phyloP scores from a whole-genome alignment of 2,113 vertebrate genomes.

The Meriones unguiculatus region DNA sequence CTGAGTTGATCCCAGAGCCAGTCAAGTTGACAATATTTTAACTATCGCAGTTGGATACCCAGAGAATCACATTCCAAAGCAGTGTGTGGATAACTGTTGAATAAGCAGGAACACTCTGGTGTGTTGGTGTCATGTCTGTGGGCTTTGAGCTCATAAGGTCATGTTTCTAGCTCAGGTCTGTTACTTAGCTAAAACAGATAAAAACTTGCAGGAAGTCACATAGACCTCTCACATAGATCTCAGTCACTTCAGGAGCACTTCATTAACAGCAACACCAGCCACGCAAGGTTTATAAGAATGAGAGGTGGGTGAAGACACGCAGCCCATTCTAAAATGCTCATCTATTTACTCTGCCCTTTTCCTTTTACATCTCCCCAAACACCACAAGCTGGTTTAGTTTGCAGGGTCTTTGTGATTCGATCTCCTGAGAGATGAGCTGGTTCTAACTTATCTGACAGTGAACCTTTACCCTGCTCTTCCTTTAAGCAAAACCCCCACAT shows the following conservation, averaged over 20 bases:
- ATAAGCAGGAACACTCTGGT: background rate
- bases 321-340: background rate
- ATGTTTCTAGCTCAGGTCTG: background rate
- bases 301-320: background rate
- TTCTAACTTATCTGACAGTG: background rate
- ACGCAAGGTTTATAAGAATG: background rate
- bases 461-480: background rate
- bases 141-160: background rate
- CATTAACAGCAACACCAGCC: background rate
- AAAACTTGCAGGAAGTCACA: background rate
- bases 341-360: background rate
- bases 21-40: background rate
- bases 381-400: background rate
- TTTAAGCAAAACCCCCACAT: background rate
- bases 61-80: background rate
- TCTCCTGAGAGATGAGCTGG: background rate
- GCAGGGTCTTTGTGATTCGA: background rate
- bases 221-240: background rate
- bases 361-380: no score
- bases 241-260: background rate
- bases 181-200: background rate
- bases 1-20: background rate
- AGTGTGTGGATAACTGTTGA: background rate
- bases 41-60: background rate
- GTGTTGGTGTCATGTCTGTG: background rate